These are phyloP conservation scores for Chunga burmeisteri DNA, from an alignment of 2,113 vertebrate genomes.

Conservation along the genomic window DNA sequence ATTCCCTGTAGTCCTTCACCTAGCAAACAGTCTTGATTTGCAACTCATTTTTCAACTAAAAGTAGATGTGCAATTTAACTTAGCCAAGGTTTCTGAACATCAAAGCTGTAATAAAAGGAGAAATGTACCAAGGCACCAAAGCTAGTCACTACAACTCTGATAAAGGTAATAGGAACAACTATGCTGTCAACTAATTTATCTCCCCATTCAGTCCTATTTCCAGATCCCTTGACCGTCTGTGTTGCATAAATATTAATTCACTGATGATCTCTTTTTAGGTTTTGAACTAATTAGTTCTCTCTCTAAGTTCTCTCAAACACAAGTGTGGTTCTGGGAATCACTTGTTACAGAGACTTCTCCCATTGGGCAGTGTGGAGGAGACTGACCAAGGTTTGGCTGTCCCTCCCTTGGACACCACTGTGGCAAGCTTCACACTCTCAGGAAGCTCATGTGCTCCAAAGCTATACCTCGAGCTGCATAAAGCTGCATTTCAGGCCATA, in stretches of 20 bases:
- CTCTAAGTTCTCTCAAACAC: background rate
- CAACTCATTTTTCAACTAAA: background rate
- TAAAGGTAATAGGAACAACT: background rate
- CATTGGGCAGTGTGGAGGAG: fast-evolving
- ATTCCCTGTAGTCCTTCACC: background rate
- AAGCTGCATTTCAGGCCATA: background rate
- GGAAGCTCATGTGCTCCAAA: fast-evolving
- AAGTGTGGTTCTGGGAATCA: background rate
- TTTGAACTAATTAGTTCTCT: background rate
- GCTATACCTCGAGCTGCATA: background rate
- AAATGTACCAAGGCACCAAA: background rate
- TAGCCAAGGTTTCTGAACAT: background rate
- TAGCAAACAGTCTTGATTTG: background rate
- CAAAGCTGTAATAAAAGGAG: background rate
- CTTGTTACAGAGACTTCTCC: background rate
- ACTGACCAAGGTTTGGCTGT: background rate
- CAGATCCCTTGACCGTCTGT: background rate
- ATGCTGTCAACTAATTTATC: background rate
- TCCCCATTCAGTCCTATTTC: background rate
- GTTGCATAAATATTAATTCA: background rate
- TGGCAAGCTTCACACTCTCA: background rate
- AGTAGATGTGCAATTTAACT: background rate
- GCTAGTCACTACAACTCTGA: background rate
- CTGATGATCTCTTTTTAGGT: background rate
- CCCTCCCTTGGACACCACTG: background rate